Percentiles rank a stretch among this genome's conserved stretches.
Conservation (phyloP, 1,140 invertebrate genomes). For the Drosophila nasuta region DNA sequence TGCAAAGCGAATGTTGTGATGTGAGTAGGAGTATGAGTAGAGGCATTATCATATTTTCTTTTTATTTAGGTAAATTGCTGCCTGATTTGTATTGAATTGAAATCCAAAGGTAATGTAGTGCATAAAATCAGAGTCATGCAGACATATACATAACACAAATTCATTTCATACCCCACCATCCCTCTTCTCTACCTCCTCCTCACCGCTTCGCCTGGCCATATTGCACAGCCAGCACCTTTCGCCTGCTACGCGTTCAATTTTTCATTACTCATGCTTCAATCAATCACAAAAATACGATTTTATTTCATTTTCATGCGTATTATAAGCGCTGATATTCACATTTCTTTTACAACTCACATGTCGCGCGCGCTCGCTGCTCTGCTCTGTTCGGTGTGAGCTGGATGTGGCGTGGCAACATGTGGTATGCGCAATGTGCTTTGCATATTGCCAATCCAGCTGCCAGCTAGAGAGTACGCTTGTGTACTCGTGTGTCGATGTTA, state of each 20-base stretch:
- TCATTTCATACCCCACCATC: not conserved
- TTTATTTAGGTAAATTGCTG: conserved; percentile 75
- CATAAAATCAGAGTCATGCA: conserved; percentile 83
- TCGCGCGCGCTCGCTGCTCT: conserved; percentile 30
- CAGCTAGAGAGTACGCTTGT: conserved; percentile 8
- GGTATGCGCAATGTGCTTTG: conserved; percentile 70
- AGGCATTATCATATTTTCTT: conserved; percentile 54
- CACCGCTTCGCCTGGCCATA: not conserved
- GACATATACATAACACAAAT: conserved; percentile 70
- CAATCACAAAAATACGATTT: conserved; percentile 82
- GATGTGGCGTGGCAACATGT: conserved; percentile 60
- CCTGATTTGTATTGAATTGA: conserved; percentile 80
- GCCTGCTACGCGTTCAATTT: conserved; percentile 74
- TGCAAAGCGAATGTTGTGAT: not conserved
- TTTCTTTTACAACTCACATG: conserved; percentile 74
- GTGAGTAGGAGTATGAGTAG: not conserved
- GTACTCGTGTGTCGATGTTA: conserved; percentile 7
- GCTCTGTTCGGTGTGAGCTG: conserved; percentile 13
- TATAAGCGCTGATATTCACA: conserved; percentile 76
- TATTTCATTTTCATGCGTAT: conserved; percentile 83
- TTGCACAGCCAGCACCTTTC: conserved; percentile 44
- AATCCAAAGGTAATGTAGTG: conserved; percentile 83
- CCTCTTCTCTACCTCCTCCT: not conserved
- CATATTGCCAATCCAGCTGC: conserved; percentile 56
- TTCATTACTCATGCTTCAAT: conserved; percentile 83